Percentiles rank a stretch among this genome's conserved stretches.
Conservation (phyloP, 2,797 vertebrate genomes). For the Spatula clypeata region DNA sequence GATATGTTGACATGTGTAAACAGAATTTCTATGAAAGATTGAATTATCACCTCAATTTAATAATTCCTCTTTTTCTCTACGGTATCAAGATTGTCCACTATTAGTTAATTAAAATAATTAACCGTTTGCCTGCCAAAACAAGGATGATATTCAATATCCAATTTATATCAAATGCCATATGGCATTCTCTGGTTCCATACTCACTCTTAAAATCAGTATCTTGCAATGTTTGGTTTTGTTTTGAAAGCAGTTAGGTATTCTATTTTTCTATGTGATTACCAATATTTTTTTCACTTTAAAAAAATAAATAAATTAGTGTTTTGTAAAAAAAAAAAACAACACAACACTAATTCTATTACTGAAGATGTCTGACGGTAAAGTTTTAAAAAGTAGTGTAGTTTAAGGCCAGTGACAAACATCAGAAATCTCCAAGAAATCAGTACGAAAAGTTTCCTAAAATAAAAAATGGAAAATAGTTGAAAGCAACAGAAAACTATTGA, state of each 20-base stretch:
- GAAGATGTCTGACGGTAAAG: neutral
- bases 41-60: neutral
- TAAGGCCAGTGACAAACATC: neutral
- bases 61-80: neutral
- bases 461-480: neutral
- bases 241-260: neutral
- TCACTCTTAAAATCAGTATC: neutral
- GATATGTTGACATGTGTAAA: neutral
- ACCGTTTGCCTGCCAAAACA: constrained; percentile 25
- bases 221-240: constrained; percentile 11
- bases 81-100: neutral
- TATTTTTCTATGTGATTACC: neutral
- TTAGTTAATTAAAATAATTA: constrained; percentile 36
- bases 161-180: constrained; percentile 50
- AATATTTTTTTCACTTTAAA: neutral
- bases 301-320: neutral
- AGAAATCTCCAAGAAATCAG: neutral
- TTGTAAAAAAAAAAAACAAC: neutral
- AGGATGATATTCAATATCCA: constrained; percentile 35
- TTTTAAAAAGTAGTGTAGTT: neutral
- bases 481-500: neutral
- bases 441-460: neutral
- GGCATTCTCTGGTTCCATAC: neutral
- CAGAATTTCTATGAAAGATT: neutral
- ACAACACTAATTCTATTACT: neutral